phyloP scores from a whole-genome alignment of 2,888 invertebrate species.

The Bellardia pandia region DNA sequence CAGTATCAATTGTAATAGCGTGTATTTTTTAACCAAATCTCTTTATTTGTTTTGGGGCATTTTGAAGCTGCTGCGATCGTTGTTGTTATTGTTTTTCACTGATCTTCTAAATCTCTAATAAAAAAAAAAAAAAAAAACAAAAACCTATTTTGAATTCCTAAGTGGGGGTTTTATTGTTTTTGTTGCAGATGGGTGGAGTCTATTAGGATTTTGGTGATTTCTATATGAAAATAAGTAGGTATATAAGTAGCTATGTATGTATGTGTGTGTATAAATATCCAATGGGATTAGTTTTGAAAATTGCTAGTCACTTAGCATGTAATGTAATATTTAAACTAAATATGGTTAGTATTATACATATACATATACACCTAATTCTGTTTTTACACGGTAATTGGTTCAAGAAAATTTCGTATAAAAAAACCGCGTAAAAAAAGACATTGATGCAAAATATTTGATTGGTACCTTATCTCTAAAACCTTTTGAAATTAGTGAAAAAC shows the following conservation, averaged over 20 bases:
- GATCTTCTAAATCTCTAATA: constrained; percentile 13
- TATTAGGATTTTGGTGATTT: constrained; percentile 14
- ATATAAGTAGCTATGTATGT: no score
- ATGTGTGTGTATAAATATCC: background rate
- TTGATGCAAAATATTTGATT: no score
- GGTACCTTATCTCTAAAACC: no score
- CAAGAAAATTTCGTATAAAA: no score
- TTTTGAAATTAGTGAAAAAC: no score
- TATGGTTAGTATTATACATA: no score
- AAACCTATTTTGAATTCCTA: constrained; percentile 57
- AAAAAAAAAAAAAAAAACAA: background rate
- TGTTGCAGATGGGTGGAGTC: constrained; percentile 44
- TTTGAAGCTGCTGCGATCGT: background rate
- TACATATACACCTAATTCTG: no score
- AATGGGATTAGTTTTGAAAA: constrained; percentile 4
- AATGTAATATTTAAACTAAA: no score
- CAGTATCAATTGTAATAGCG: no score
- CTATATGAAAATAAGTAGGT: background rate
- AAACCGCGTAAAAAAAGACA: no score
- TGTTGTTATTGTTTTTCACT: background rate
- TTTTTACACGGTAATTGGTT: no score
- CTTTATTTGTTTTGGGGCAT: background rate
- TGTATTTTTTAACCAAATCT: no score
- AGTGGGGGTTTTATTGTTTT: constrained; percentile 13
- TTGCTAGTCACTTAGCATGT: background rate